These are phyloP conservation scores for Phalanger gymnotis DNA, from an alignment of 2,797 vertebrate species.

Conservation along the genomic window DNA sequence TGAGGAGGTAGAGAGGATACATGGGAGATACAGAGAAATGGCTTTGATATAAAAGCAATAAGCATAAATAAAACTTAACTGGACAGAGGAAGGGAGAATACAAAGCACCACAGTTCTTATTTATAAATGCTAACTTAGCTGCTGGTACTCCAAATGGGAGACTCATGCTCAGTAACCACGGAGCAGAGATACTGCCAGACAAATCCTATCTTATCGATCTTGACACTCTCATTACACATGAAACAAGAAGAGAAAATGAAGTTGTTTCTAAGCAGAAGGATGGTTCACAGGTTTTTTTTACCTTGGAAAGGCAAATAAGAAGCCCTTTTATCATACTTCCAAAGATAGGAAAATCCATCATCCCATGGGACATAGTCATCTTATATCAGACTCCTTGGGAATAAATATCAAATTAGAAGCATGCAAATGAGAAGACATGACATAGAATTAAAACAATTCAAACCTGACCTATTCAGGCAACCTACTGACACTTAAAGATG, in stretches of 20 bases:
- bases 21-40: background rate
- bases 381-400: too few relatives aligned
- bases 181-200: background rate
- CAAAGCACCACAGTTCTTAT: background rate
- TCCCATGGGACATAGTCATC: too few relatives aligned
- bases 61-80: background rate
- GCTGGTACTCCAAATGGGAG: background rate
- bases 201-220: background rate
- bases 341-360: too few relatives aligned
- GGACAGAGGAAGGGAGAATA: background rate
- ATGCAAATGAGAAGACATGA: too few relatives aligned
- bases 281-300: background rate
- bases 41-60: background rate
- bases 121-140: background rate
- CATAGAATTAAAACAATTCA: too few relatives aligned
- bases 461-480: too few relatives aligned
- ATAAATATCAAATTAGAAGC: too few relatives aligned
- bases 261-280: background rate
- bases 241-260: background rate
- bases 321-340: background rate
- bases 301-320: background rate
- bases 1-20: background rate
- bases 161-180: too few relatives aligned
- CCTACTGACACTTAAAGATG: too few relatives aligned
- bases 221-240: background rate